A percentile compares a stretch with the other conserved stretches of the same genome.
These are phyloP conservation scores for Saguinus imperator DNA, from an alignment of 2,113 vertebrate species.

Conservation along the genomic window DNA sequence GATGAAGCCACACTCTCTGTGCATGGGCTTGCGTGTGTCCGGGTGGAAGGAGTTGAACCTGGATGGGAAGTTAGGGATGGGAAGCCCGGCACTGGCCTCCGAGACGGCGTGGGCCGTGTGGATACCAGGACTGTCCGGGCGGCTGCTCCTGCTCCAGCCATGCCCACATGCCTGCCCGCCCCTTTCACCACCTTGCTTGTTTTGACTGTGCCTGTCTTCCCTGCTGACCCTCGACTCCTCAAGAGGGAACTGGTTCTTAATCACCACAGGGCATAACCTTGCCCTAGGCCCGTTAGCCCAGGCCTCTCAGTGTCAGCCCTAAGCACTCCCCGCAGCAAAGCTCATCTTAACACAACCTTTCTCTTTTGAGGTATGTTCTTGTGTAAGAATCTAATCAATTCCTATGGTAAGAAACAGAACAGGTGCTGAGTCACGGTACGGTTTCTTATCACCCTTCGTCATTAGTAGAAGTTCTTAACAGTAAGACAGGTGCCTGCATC, in stretches of 20 bases:
- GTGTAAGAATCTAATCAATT: neutral
- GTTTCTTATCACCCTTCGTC: fast-evolving
- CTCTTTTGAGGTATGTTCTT: neutral
- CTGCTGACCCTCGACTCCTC: neutral
- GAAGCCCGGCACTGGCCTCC: neutral
- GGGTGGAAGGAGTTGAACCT: conserved; percentile 95
- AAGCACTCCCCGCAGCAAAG: neutral
- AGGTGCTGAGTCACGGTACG: neutral
- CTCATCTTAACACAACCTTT: neutral
- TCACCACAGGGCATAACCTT: fast-evolving
- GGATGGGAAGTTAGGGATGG: neutral
- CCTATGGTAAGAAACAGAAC: neutral
- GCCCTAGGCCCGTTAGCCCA: neutral
- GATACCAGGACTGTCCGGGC: neutral
- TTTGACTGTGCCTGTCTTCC: neutral
- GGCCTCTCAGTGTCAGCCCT: neutral
- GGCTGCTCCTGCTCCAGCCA: neutral
- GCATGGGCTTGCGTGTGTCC: conserved; percentile 93
- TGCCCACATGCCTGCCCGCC: fast-evolving
- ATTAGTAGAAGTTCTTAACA: fast-evolving
- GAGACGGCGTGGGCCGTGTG: neutral
- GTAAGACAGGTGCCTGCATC: too few relatives aligned
- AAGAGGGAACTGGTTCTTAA: neutral
- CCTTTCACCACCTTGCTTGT: fast-evolving
- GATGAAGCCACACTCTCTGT: conserved; percentile 96